Evolutionary conservation across 2,888 invertebrate species (phyloP), one percentile per base, ranked within the genome.

Genomic region (Scaptomyza cyrtandrae): DNA sequence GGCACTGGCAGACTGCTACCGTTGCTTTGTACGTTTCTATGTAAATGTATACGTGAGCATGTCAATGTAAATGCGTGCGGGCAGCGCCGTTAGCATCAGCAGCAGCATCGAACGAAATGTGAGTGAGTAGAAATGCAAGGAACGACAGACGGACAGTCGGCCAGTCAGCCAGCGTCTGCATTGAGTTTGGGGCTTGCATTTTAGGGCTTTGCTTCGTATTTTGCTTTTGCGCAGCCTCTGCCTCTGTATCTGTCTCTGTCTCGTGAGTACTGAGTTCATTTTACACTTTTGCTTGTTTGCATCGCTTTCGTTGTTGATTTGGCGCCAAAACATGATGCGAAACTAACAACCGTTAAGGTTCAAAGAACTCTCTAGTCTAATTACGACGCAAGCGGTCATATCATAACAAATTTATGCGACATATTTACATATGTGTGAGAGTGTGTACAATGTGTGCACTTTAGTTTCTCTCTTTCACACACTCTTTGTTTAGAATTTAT

Each of bases 291-390:
- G 67, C 59, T 64, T 70, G 46, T 60, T 56, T 56, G 37, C 60
- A 50, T 74, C 41, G 71, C 71, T 75, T 81, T 85, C 83, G 67
- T 52, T 84, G 60, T 53, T 45, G 39, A 49, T 64, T 83, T 83
- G 85, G 83, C 83, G 87, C 87, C 82, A 82, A 85, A 84, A 87
- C 68, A 81, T 57, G 45, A 49, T 45, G 37, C 37, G 50, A 72
- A 76, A 66, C 54, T 75, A 71, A 76, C 65, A 63, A 75, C 88
- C 79, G 88, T 84, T 81, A 84, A 64, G 77, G 86, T 88, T 86
- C 88, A 86, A 86, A 78, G 87, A 86, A 86, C 86, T 86, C 79
- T 81, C 70, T 66, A 59, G 64, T 73, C 88, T 88, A 85, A 88
- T 86, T 86, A 86, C 70, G 59, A 73, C 62, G 75, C 70, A 65